Conservation (phyloP, 2,888 invertebrate genomes). For the Endomychus coccineus region DNA sequence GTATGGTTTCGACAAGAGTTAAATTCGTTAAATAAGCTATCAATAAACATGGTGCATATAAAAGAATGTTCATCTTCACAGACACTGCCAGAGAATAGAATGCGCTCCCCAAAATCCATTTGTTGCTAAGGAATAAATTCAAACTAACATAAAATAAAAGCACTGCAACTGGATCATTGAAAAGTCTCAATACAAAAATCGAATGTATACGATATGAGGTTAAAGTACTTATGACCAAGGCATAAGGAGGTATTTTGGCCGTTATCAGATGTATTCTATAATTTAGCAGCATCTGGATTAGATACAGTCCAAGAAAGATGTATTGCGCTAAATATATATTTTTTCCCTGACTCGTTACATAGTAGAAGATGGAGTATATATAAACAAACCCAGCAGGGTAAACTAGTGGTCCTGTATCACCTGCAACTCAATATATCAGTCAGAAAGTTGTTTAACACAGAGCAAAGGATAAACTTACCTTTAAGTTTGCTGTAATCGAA, state of each 20-base stretch:
- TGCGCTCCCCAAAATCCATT: slow-evolving; percentile 79
- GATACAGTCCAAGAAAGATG: slow-evolving; percentile 76
- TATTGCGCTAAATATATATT: slow-evolving; percentile 89
- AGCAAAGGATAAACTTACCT: no score
- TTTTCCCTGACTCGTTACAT: slow-evolving; percentile 69
- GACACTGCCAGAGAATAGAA: slow-evolving; percentile 91
- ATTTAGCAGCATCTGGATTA: slow-evolving; percentile 69
- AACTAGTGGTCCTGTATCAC: slow-evolving; percentile 95
- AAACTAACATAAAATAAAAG: slow-evolving; percentile 75
- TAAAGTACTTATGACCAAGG: slow-evolving; percentile 76
- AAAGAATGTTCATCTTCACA: slow-evolving; percentile 95
- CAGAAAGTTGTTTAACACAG: no score
- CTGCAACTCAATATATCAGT: slow-evolving; percentile 41
- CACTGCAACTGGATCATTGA: slow-evolving; percentile 96
- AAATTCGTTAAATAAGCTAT: slow-evolving; percentile 77
- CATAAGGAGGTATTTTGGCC: slow-evolving; percentile 89
- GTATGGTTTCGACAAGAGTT: slow-evolving; percentile 52
- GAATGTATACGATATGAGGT: slow-evolving; percentile 98
- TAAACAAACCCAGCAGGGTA: slow-evolving; percentile 99
- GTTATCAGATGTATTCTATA: slow-evolving; percentile 78
- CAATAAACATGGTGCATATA: slow-evolving; percentile 92
- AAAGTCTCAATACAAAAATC: slow-evolving; percentile 88
- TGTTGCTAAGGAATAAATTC: slow-evolving; percentile 71
- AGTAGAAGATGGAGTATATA: slow-evolving; percentile 78
- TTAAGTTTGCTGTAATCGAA: slow-evolving; percentile 80